These are phyloP conservation scores for Sinella curviseta DNA, from an alignment of 1,140 invertebrate species.

Conservation along the genomic window DNA sequence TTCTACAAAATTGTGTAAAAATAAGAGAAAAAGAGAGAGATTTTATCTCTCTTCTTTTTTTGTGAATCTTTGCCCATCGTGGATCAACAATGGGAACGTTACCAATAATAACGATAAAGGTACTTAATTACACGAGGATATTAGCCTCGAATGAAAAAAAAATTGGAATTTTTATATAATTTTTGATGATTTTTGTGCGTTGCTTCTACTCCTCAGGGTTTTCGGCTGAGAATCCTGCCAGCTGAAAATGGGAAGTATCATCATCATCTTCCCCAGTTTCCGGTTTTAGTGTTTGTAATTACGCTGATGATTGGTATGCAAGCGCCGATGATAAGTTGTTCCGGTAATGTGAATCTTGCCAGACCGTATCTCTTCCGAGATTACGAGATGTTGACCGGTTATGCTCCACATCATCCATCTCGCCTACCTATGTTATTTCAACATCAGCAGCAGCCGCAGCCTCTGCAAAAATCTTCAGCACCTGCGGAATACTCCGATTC, in stretches of 20 bases:
- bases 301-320: background rate
- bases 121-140: no score
- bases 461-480: background rate
- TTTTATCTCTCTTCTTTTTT: no score
- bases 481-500: background rate
- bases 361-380: slow-evolving; percentile 25
- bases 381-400: background rate
- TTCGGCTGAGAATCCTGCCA: background rate
- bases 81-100: no score
- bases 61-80: no score
- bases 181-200: no score
- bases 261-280: background rate
- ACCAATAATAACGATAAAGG: no score
- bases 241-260: background rate
- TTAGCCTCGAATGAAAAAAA: no score
- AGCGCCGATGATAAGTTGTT: background rate
- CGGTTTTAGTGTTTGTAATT: background rate
- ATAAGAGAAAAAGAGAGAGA: no score
- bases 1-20: no score
- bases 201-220: no score
- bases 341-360: background rate
- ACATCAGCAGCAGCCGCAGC: background rate
- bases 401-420: background rate
- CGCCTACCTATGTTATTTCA: background rate
- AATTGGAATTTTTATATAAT: no score